Conservation (phyloP, 2,113 vertebrate species). For the Platysternon megacephalum region DNA sequence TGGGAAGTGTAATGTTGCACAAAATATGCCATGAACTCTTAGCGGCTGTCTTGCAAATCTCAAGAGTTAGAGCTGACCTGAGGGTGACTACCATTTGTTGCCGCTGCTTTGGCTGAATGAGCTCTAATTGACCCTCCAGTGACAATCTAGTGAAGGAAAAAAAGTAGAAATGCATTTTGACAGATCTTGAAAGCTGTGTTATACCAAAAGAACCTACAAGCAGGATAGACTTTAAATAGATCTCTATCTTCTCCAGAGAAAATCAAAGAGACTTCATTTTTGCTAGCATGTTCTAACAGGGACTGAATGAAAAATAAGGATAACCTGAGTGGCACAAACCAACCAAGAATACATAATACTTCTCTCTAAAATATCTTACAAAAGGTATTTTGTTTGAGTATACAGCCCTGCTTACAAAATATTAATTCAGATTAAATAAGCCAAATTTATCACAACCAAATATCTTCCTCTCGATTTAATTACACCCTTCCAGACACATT, state of each 20-base stretch:
- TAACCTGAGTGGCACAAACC: neutral
- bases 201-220: neutral
- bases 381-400: neutral
- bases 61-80: neutral
- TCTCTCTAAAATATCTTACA: neutral
- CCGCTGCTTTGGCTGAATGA: neutral
- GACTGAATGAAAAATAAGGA: neutral
- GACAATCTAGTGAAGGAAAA: neutral
- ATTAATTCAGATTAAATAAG: neutral
- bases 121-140: slow-evolving; percentile 6
- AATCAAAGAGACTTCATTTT: neutral
- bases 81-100: slow-evolving; percentile 6
- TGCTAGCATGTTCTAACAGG: neutral
- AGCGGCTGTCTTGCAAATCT: neutral
- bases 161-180: neutral
- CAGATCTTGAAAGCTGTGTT: neutral
- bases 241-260: slow-evolving; percentile 1
- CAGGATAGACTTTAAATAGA: neutral
- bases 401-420: neutral
- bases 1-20: neutral
- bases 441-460: neutral
- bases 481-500: neutral
- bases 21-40: rapidly evolving
- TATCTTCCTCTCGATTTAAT: neutral
- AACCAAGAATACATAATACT: neutral